Conservation (phyloP, 2,113 vertebrate species). For the Emydura subglobosa region DNA sequence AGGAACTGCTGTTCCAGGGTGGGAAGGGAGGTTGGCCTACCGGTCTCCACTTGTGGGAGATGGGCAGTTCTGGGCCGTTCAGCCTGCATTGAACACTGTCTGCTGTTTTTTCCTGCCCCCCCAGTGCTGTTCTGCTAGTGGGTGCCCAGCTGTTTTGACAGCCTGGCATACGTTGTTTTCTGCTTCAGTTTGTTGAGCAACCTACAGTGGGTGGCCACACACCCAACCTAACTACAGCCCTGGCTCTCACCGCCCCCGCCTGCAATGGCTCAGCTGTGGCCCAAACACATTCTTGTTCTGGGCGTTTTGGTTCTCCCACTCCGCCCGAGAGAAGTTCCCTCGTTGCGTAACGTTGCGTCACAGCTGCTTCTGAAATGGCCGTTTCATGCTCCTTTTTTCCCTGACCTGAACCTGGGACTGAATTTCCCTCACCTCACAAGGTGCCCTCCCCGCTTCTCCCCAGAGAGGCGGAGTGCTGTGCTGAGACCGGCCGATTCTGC, state of each 20-base stretch:
- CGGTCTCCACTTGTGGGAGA: background rate
- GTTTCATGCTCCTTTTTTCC: accelerated
- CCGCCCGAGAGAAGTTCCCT: background rate
- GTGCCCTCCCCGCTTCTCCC: background rate
- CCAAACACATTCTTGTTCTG: slow-evolving; percentile 65
- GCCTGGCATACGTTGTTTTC: background rate
- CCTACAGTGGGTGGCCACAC: slow-evolving; percentile 67
- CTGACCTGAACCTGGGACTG: slow-evolving; percentile 21
- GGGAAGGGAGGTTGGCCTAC: background rate
- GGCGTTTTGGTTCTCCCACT: slow-evolving; percentile 48
- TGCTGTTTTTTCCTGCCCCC: background rate
- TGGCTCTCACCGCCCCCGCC: background rate
- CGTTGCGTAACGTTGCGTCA: background rate
- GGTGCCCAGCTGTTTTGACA: accelerated
- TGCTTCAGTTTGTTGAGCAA: slow-evolving; percentile 64
- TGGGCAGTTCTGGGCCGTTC: background rate
- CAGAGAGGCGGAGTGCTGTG: background rate
- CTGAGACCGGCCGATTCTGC: background rate
- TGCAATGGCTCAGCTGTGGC: background rate
- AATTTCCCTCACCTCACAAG: slow-evolving; percentile 18
- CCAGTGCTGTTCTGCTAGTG: background rate
- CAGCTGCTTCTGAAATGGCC: background rate
- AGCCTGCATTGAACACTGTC: background rate
- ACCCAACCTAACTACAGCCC: slow-evolving; percentile 64
- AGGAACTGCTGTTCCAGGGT: background rate